These are phyloP conservation scores for Heptranchias perlo DNA, from an alignment of 2,113 vertebrate genomes.

Conservation along the genomic window DNA sequence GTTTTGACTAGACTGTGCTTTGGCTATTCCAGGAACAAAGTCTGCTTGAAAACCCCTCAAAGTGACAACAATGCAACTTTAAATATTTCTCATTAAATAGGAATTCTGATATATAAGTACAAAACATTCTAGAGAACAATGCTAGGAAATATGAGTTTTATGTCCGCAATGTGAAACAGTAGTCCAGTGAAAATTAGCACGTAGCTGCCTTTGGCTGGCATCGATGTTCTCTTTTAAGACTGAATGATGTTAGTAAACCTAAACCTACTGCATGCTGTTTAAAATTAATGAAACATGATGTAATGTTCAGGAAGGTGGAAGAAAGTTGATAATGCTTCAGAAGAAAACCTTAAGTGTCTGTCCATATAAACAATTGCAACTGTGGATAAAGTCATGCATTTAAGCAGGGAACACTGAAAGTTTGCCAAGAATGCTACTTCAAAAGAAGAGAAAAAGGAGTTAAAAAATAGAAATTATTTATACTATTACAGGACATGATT, in stretches of 20 bases:
- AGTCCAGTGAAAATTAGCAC: slow-evolving; percentile 4
- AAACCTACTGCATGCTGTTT: not conserved
- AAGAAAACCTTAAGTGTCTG: not conserved
- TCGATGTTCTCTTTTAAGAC: not conserved
- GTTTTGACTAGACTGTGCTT: not conserved
- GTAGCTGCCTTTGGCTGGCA: slow-evolving; percentile 9
- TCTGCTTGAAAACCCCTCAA: not conserved
- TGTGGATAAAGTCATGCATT: not conserved
- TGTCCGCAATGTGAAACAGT: not conserved
- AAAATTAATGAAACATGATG: not conserved
- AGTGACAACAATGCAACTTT: not conserved
- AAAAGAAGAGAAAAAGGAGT: not conserved
- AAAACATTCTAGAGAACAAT: not conserved
- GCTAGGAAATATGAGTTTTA: not conserved
- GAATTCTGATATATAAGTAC: not conserved
- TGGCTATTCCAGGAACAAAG: not conserved
- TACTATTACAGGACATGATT: not conserved
- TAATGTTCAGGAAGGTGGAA: not conserved
- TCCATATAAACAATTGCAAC: not conserved
- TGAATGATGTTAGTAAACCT: not conserved
- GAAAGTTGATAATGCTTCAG: not conserved
- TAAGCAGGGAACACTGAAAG: not conserved
- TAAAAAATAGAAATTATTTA: not conserved
- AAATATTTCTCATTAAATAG: not conserved
- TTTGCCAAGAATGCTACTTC: not conserved